phyloP scores from a whole-genome alignment of 1,140 invertebrate genomes.

The Caenorhabditis inopinata region DNA sequence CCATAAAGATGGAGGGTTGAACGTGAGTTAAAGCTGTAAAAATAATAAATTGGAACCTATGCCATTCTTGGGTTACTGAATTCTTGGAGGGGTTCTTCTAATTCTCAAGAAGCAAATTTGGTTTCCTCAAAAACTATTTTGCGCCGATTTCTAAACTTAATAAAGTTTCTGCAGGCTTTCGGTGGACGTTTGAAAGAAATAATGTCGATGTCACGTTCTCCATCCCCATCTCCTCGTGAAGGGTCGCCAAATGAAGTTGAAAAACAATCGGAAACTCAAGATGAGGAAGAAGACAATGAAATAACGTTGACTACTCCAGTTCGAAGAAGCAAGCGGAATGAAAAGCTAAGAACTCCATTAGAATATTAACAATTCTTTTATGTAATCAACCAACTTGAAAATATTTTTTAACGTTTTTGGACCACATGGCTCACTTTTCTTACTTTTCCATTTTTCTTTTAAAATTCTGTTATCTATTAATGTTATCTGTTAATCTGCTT shows the following conservation, averaged over 20 bases:
- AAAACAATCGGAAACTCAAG: not conserved
- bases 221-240: conserved; percentile 46
- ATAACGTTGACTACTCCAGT: no score
- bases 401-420: not conserved
- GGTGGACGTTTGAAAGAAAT: conserved; percentile 49
- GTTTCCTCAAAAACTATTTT: no score
- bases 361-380: not conserved
- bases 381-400: no score
- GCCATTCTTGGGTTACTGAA: not conserved
- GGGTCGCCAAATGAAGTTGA: not conserved
- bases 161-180: conserved; percentile 27
- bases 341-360: not conserved
- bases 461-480: not conserved
- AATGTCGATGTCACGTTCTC: conserved; percentile 51
- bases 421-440: no score
- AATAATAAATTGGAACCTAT: not conserved
- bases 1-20: conserved; percentile 58
- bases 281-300: not conserved
- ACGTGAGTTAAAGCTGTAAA: conserved; percentile 31
- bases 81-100: not conserved
- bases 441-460: not conserved
- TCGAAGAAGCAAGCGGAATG: not conserved
- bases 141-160: not conserved
- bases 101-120: not conserved
- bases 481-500: no score